Percentiles rank a stretch among this genome's conserved stretches.
Conservation (phyloP, 1,140 invertebrate genomes). For the Nebria ingens region DNA sequence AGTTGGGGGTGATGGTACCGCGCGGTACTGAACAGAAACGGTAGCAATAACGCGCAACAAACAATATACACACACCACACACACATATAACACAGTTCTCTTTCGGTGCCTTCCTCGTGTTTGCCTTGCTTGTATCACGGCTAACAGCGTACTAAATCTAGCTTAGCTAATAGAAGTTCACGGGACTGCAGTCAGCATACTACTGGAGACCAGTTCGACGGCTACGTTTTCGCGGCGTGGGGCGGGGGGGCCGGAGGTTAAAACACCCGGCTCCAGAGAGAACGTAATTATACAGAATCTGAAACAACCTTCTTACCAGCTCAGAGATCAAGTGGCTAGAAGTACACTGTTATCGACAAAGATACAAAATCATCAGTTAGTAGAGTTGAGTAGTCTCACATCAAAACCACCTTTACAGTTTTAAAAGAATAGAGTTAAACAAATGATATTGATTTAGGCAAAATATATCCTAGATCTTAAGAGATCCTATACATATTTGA, state of each 20-base stretch:
- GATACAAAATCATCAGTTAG: too few relatives aligned
- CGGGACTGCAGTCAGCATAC: not conserved
- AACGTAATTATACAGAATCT: conserved; percentile 24
- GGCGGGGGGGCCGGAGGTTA: conserved; percentile 11
- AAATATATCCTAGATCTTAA: too few relatives aligned
- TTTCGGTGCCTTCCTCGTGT: too few relatives aligned
- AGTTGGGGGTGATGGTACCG: not conserved
- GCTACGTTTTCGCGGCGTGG: not conserved
- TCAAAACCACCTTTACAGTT: too few relatives aligned
- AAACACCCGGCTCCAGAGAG: too few relatives aligned
- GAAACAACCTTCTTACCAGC: conserved; percentile 24
- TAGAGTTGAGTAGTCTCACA: too few relatives aligned
- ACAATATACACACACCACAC: too few relatives aligned
- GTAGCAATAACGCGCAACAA: not conserved
- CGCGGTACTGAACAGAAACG: not conserved
- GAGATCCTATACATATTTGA: too few relatives aligned
- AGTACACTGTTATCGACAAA: conserved; percentile 24
- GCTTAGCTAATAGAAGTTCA: conserved; percentile 9
- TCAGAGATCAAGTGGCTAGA: not conserved
- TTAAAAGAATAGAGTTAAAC: too few relatives aligned
- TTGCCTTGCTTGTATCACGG: not conserved
- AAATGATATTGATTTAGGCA: too few relatives aligned
- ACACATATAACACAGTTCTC: too few relatives aligned
- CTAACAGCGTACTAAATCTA: conserved; percentile 7
- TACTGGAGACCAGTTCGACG: not conserved